Percentiles rank a stretch among this genome's conserved stretches.
Conservation (phyloP, 2,113 vertebrate genomes). For the Ptilorrhoa leucosticta region DNA sequence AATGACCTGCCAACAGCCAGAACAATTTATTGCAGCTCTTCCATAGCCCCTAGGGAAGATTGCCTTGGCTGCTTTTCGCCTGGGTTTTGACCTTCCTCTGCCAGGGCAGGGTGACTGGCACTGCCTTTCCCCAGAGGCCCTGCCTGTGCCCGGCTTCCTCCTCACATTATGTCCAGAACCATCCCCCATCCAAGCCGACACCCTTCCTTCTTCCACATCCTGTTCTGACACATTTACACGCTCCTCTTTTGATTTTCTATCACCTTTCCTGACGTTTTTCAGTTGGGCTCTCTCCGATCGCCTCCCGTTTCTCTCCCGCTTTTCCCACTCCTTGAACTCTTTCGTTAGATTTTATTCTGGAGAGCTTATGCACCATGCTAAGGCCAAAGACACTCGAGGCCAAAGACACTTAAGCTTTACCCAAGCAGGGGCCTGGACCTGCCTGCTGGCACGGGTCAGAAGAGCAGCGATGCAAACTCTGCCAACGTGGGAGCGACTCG, state of each 20-base stretch:
- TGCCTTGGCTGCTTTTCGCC: not conserved
- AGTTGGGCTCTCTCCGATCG: fast-evolving
- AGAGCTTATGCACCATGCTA: not conserved
- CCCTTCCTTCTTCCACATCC: not conserved
- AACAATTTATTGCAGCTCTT: not conserved
- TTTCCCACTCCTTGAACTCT: not conserved
- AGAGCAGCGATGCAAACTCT: not conserved
- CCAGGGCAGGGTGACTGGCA: not conserved
- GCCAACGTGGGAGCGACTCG: fast-evolving
- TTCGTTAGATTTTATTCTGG: not conserved
- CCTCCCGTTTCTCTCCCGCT: not conserved
- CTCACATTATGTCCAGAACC: not conserved
- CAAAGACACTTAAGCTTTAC: not conserved
- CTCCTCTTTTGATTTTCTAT: not conserved
- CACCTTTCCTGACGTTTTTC: not conserved
- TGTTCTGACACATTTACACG: not conserved
- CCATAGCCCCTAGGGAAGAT: not conserved
- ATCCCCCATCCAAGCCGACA: not conserved
- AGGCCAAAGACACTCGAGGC: not conserved
- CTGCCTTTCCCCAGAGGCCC: not conserved
- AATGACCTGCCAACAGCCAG: not conserved
- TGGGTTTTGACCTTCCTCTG: not conserved
- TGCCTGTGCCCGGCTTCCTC: not conserved
- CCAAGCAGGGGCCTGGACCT: not conserved
- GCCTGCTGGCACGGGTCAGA: not conserved